Percentiles rank a stretch among this genome's conserved stretches.
Conservation (phyloP, 2,888 invertebrate genomes). For the Pilophorus perplexus region DNA sequence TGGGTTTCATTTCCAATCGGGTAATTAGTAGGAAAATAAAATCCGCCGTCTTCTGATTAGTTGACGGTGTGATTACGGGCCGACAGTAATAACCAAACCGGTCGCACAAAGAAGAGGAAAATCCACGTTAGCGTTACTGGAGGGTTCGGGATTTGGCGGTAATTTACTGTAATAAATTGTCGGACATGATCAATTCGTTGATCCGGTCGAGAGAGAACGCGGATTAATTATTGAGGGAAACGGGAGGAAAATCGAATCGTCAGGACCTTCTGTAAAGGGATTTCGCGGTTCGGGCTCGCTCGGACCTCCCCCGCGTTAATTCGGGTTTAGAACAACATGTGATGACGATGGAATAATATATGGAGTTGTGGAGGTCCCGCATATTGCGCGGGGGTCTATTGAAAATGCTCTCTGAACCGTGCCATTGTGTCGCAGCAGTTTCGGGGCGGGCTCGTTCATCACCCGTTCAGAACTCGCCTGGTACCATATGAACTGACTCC, state of each 20-base stretch:
- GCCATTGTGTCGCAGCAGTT: constrained; percentile 15
- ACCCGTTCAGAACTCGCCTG: neutral
- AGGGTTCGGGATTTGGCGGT: too few species aligned
- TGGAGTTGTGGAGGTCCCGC: neutral
- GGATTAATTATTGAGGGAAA: neutral
- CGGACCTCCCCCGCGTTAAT: neutral
- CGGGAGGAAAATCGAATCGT: neutral
- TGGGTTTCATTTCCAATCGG: too few species aligned
- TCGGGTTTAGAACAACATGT: neutral
- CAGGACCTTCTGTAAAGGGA: neutral
- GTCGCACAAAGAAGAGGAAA: too few species aligned
- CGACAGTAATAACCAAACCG: too few species aligned
- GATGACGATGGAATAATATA: constrained; percentile 23
- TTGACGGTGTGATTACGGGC: too few species aligned
- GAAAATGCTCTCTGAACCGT: constrained; percentile 2
- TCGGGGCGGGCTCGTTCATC: constrained; percentile 11
- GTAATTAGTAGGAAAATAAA: too few species aligned
- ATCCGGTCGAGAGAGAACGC: neutral
- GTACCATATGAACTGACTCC: constrained; percentile 17
- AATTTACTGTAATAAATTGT: too few species aligned
- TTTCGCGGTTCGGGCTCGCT: neutral
- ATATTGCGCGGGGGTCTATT: constrained; percentile 9
- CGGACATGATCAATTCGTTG: neutral
- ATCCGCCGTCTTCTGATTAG: too few species aligned
- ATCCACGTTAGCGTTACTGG: too few species aligned